Percentiles rank a stretch among this genome's conserved stretches.
Evolutionary conservation across 2,888 invertebrate genomes (phyloP).

Genomic region (Laspeyria flexula): DNA sequence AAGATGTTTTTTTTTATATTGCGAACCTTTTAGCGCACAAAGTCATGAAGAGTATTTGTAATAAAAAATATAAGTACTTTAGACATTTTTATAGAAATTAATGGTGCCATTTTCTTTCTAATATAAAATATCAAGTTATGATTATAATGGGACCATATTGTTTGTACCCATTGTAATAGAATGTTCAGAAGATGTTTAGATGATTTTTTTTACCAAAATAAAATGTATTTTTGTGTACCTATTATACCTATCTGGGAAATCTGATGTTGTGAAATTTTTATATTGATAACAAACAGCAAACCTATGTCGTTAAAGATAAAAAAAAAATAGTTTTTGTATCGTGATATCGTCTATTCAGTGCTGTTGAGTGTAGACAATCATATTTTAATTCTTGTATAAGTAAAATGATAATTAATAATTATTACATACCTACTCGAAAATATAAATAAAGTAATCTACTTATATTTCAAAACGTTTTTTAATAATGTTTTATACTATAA

Average conservation of each 20-base stretch:
- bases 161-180: constrained; percentile 28
- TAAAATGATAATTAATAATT: too few species aligned
- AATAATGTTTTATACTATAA: too few species aligned
- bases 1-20: neutral
- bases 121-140: constrained; percentile 7
- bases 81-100: neutral
- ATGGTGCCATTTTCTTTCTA: constrained; percentile 36
- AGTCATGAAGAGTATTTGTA: neutral
- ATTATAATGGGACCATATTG: constrained; percentile 26
- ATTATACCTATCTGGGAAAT: neutral
- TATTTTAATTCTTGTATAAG: too few species aligned
- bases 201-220: constrained; percentile 4
- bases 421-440: too few species aligned
- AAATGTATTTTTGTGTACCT: constrained; percentile 12
- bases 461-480: too few species aligned
- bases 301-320: too few species aligned
- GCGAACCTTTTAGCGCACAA: neutral
- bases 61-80: neutral
- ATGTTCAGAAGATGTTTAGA: neutral
- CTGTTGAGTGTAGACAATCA: too few species aligned
- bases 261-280: too few species aligned
- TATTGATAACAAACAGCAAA: too few species aligned
- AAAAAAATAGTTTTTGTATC: too few species aligned
- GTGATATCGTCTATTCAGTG: too few species aligned
- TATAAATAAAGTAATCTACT: too few species aligned